Percentiles rank a stretch among this genome's conserved stretches.
Evolutionary conservation across 2,888 invertebrate species (phyloP).

Genomic region (Eupithecia tripunctaria): DNA sequence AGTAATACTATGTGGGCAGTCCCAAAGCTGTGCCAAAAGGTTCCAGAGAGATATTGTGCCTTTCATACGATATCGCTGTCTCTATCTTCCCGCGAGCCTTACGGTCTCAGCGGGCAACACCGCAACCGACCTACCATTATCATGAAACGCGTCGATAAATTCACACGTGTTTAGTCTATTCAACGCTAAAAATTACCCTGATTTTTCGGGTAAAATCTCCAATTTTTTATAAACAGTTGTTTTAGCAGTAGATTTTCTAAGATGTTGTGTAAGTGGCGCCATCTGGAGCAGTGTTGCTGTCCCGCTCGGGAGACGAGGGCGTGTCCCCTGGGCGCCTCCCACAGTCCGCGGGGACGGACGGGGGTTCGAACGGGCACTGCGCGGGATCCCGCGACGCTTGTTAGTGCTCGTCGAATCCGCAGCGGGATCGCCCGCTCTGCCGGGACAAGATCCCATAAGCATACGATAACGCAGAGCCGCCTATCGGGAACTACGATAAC

Average conservation of each 20-base stretch:
- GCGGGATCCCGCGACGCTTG: slow-evolving; percentile 83
- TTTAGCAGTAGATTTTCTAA: slow-evolving; percentile 44
- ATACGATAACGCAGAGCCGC: slow-evolving; percentile 80
- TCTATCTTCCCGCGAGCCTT: slow-evolving; percentile 62
- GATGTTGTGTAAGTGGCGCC: slow-evolving; percentile 70
- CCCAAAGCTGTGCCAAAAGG: slow-evolving; percentile 67
- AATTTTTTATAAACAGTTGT: slow-evolving; percentile 18
- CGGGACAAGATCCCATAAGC: slow-evolving; percentile 81
- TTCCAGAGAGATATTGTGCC: slow-evolving; percentile 74
- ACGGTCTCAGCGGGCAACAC: slow-evolving; percentile 77
- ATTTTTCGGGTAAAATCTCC: background rate
- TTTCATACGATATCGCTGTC: slow-evolving; percentile 72
- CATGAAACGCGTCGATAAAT: slow-evolving; percentile 56
- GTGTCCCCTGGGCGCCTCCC: slow-evolving; percentile 83
- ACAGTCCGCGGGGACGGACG: slow-evolving; percentile 82
- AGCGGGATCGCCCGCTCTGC: slow-evolving; percentile 83
- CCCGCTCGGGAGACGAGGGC: slow-evolving; percentile 84
- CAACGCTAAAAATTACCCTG: slow-evolving; percentile 16
- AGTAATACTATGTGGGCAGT: slow-evolving; percentile 78
- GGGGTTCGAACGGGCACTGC: slow-evolving; percentile 82
- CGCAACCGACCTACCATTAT: slow-evolving; percentile 62
- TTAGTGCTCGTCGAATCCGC: slow-evolving; percentile 84
- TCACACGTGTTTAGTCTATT: slow-evolving; percentile 48
- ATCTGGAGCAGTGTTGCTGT: slow-evolving; percentile 70
- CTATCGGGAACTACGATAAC: slow-evolving; percentile 65